phyloP scores from a whole-genome alignment of 2,797 vertebrate genomes.

The Semotilus atromaculatus region DNA sequence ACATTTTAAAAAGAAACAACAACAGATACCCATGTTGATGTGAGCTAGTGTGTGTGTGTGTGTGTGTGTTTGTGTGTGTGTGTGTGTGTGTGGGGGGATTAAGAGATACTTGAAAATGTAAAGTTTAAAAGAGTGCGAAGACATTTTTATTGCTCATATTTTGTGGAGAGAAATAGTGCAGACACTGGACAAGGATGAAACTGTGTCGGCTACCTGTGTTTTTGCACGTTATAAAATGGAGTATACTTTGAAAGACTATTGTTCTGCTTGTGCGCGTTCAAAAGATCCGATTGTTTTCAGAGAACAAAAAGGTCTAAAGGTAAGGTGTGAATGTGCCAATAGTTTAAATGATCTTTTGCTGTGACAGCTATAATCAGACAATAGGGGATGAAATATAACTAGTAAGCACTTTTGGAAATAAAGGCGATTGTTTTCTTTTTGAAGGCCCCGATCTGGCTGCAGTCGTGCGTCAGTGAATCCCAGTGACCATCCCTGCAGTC shows the following conservation, averaged over 20 bases:
- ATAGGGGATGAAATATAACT: neutral
- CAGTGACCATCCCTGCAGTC: neutral
- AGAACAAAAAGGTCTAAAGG: neutral
- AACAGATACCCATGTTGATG: too few species aligned
- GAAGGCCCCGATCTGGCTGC: neutral
- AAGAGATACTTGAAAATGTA: neutral
- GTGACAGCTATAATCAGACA: neutral
- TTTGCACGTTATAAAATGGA: neutral
- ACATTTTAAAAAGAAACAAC: neutral
- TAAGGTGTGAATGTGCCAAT: neutral
- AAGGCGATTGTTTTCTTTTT: neutral
- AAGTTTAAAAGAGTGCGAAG: neutral
- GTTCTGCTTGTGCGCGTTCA: too few species aligned
- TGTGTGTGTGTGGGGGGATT: rapidly evolving
- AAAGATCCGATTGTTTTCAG: neutral
- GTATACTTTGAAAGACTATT: too few species aligned
- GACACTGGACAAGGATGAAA: neutral
- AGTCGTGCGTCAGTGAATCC: constrained; percentile 27
- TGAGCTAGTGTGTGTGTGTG: too few species aligned
- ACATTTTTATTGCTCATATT: neutral
- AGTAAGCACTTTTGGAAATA: constrained; percentile 4
- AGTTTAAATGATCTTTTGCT: neutral
- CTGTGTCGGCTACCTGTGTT: neutral
- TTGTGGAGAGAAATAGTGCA: neutral
- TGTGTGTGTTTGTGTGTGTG: too few species aligned